Conservation (phyloP, 2,888 invertebrate species). For the Pogonocherus hispidulus region DNA sequence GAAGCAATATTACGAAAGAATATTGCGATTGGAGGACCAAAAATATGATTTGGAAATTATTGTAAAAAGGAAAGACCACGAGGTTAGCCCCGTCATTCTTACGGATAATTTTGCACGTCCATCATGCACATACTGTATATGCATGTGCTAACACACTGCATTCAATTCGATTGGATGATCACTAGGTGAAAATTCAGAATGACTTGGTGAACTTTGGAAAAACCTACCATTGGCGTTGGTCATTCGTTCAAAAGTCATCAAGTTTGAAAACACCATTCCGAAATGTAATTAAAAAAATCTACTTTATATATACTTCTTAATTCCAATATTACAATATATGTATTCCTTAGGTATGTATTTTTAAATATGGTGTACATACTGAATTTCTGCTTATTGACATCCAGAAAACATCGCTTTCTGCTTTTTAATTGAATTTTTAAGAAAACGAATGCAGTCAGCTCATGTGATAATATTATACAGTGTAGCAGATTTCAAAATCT, state of each 20-base stretch:
- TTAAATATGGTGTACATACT: too few relatives aligned
- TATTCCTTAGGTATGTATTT: too few relatives aligned
- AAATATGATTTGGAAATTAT: conserved; percentile 99
- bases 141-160: conserved; percentile 30
- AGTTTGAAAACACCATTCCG: too few relatives aligned
- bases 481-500: conserved; percentile 21
- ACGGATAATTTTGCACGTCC: conserved; percentile 33
- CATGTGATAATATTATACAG: conserved; percentile 32
- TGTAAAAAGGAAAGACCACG: conserved; percentile 98
- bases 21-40: conserved; percentile 89
- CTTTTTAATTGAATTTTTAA: conserved; percentile 21
- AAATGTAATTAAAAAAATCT: too few relatives aligned
- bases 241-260: neutral
- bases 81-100: conserved; percentile 87
- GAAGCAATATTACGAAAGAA: conserved; percentile 91
- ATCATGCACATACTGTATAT: conserved; percentile 22
- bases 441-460: conserved; percentile 30
- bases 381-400: neutral
- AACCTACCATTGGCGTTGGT: neutral
- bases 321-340: too few relatives aligned
- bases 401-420: conserved; percentile 13
- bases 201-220: neutral
- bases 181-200: conserved; percentile 5
- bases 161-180: conserved; percentile 9
- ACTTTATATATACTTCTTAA: too few relatives aligned